Base-by-base conservation (phyloP, 1,140 invertebrate genomes). In the Drosophila saltans region DNA sequence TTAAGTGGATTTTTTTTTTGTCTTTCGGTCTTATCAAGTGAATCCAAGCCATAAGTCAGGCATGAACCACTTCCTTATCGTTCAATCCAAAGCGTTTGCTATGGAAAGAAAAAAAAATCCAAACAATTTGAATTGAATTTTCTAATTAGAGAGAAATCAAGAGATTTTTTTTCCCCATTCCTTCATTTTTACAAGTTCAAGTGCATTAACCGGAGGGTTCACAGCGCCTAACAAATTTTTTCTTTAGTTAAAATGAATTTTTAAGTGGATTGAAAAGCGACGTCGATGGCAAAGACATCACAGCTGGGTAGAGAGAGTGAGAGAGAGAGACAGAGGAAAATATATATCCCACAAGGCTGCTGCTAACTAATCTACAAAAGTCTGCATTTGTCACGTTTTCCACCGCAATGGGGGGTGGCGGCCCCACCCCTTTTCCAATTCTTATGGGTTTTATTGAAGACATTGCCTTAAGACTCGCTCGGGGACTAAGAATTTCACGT, bases 381-480 rank as follows among this genome's bases (percentile, higher is more conserved):
- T 63, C 61, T 62, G 63, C 56, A 74, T 80, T 80, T 80, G 78
- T 80, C 78, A 80, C 78, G 78, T 80, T 73, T 76, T 72, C 67
- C 65, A 61, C 33, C 45, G 11, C 62, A 21, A 40, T 40, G 41
- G 57, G 43, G 75, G 60, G 59, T 68, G 66, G 55, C 52, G 21
- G 28, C 8, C n/a, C 61, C 61, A 63, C 28, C 61, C 41, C 41
- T 41, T 28, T 30, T 48, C 16, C 28, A 48, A 11, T 33, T 40
- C 57, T 24, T 59, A 40, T 40, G 57, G 33, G 33, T 59, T 16
- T 52, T 59, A 40, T 59, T 58, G 30, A 58, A 58, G 33, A 58
- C 56, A 58, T 39, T 24, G 45, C 45, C 45, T 52, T 52, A 52
- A 52, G 45, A 52, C 45, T 52, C 21, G 21, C 45, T 0, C 45